Evolutionary conservation across 2,113 vertebrate genomes (phyloP).

Genomic region (Mola mola): DNA sequence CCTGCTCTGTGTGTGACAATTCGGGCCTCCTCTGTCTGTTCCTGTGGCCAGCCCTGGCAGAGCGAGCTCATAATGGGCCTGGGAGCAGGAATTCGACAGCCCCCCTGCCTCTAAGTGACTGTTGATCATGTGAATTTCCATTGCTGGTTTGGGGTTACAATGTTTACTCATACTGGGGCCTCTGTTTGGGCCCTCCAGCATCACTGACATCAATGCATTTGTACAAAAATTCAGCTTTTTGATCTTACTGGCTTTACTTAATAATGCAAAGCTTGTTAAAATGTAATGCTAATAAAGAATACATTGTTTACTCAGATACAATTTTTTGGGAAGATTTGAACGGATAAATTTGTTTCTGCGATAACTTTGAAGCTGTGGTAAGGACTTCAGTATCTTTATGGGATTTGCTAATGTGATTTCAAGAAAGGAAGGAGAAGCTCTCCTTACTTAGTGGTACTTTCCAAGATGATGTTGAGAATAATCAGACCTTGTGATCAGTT

Average conservation of each 20-base stretch:
- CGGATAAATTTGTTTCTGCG: constrained; percentile 1
- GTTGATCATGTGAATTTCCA: constrained; percentile 62
- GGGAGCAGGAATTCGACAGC: constrained; percentile 65
- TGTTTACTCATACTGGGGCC: constrained; percentile 27
- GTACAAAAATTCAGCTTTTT: background rate
- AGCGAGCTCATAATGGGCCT: constrained; percentile 63
- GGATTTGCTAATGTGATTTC: constrained; percentile 28
- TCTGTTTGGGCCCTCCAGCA: constrained; percentile 1
- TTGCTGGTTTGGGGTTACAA: constrained; percentile 14
- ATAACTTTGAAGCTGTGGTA: constrained; percentile 3
- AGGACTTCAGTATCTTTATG: constrained; percentile 19
- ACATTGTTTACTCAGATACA: too few species aligned
- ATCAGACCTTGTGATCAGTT: too few species aligned
- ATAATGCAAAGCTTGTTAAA: background rate
- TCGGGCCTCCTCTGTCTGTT: constrained; percentile 57
- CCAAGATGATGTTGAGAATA: background rate
- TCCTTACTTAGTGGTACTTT: background rate
- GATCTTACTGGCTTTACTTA: background rate
- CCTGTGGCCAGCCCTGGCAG: constrained; percentile 42
- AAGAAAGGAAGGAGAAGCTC: background rate
- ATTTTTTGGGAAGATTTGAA: too few species aligned
- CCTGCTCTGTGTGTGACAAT: constrained; percentile 73
- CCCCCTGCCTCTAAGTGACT: constrained; percentile 40
- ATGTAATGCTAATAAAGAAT: too few species aligned
- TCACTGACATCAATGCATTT: background rate